Conservation (phyloP, 2,888 invertebrate genomes). For the Noctua comes region DNA sequence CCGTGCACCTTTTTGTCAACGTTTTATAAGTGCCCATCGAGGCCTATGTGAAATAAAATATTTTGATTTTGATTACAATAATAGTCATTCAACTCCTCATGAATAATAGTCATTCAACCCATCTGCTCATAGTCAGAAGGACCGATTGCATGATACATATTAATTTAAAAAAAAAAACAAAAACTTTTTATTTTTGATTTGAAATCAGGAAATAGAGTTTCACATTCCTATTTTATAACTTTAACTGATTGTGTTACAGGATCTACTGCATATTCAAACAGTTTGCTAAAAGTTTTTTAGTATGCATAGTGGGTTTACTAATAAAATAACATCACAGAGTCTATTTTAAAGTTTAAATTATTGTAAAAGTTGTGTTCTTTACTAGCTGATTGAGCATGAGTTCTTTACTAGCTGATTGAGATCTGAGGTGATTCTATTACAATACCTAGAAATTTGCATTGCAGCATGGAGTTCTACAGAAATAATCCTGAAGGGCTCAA, state of each 20-base stretch:
- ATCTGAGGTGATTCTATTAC: background rate
- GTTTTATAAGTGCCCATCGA: no score
- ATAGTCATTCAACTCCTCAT: no score
- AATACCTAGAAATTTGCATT: background rate
- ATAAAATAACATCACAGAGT: background rate
- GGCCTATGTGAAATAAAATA: no score
- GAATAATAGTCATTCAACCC: no score
- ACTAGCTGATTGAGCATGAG: background rate
- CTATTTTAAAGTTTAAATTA: slow-evolving; percentile 1
- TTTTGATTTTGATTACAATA: no score
- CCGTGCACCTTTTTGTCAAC: no score
- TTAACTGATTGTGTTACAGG: background rate
- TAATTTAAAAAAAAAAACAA: no score
- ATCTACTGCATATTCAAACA: background rate
- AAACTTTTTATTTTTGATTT: background rate
- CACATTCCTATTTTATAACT: background rate
- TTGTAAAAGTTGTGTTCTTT: background rate
- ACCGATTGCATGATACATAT: no score
- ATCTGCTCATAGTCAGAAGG: no score
- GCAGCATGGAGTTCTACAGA: background rate
- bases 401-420: background rate
- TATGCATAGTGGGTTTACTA: background rate
- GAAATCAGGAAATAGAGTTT: background rate
- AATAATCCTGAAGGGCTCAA: background rate
- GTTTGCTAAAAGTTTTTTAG: background rate